Evolutionary conservation across 1,140 invertebrate species (phyloP).

Genomic region (Cyrtorhinus lividipennis): DNA sequence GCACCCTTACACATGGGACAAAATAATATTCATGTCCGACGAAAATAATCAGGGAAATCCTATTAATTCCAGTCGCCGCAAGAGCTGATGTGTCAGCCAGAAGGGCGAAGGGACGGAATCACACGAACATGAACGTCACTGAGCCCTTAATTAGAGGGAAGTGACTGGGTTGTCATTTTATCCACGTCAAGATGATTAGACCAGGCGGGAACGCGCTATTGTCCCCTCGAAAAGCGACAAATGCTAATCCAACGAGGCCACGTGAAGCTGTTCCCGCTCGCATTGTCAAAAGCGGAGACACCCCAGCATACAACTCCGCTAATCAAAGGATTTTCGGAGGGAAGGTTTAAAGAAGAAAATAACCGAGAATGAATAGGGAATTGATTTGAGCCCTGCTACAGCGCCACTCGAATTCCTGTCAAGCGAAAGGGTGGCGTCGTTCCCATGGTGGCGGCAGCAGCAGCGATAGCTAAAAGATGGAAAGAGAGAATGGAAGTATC

Average conservation of each 20-base stretch:
- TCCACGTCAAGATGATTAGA: slow-evolving; percentile 9
- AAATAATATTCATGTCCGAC: neutral
- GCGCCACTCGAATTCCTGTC: too few species aligned
- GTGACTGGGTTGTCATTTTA: neutral
- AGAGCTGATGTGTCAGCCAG: neutral
- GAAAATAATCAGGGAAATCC: neutral
- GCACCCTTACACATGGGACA: neutral
- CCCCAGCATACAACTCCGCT: neutral
- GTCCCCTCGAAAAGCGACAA: neutral
- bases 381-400: too few species aligned
- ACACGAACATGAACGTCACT: slow-evolving; percentile 1
- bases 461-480: too few species aligned
- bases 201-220: neutral
- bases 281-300: neutral
- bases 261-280: neutral
- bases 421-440: too few species aligned
- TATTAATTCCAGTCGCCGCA: neutral
- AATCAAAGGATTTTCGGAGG: neutral
- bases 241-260: neutral
- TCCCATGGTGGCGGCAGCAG: too few species aligned
- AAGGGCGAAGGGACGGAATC: neutral
- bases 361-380: neutral
- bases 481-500: too few species aligned
- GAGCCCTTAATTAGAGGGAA: slow-evolving; percentile 3
- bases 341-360: neutral